These are phyloP conservation scores for Drosophila barbarae DNA, from an alignment of 2,888 invertebrate genomes.

Conservation along the genomic window DNA sequence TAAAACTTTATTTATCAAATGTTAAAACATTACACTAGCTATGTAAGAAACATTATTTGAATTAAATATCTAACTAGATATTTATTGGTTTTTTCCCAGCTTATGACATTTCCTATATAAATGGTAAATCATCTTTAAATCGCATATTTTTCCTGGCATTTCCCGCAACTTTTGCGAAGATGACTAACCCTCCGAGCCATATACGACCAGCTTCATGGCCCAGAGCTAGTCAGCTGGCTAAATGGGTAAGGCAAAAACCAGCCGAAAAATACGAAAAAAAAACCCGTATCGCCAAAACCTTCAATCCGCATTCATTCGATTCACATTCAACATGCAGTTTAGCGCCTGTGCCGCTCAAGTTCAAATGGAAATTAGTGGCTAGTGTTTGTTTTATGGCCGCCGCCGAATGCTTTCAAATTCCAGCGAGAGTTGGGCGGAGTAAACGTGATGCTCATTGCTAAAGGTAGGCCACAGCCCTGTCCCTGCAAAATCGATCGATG, in stretches of 20 bases:
- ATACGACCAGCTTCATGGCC: constrained; percentile 8
- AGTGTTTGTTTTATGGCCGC: constrained; percentile 46
- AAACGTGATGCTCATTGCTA: constrained; percentile 63
- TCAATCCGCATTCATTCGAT: constrained; percentile 47
- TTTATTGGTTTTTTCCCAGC: background rate
- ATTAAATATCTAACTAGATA: no score
- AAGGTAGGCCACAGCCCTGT: constrained; percentile 33
- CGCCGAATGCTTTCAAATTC: constrained; percentile 43
- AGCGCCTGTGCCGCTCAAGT: constrained; percentile 60
- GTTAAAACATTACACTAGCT: no score
- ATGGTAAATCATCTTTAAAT: background rate
- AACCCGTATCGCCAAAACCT: constrained; percentile 54
- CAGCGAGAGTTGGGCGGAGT: constrained; percentile 20
- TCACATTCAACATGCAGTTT: constrained; percentile 62
- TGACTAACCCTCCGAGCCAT: constrained; percentile 42
- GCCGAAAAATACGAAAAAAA: constrained; percentile 32
- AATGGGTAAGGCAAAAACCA: constrained; percentile 7
- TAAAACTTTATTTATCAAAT: no score
- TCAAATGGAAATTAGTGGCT: constrained; percentile 59
- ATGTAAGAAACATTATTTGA: no score
- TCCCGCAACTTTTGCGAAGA: background rate
- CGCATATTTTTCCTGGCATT: background rate
- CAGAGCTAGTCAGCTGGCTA: constrained; percentile 37
- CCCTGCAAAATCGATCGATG: constrained; percentile 47
- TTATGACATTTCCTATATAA: background rate